phyloP scores from a whole-genome alignment of 2,797 vertebrate species.

The Myiotriccus ornatus region DNA sequence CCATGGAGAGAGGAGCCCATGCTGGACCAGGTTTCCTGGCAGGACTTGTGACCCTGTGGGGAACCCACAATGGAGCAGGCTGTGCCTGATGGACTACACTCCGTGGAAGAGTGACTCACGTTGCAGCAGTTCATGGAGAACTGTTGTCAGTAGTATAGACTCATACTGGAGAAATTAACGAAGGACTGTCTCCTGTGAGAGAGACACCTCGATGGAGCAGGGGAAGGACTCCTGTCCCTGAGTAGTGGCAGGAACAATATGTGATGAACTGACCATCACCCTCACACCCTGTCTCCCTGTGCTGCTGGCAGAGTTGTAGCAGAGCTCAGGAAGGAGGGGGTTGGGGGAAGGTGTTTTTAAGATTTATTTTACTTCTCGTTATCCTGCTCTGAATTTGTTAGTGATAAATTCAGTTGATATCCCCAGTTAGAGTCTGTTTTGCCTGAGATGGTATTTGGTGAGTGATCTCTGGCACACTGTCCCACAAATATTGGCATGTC shows the following conservation, averaged over 20 bases:
- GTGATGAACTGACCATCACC: too few relatives aligned
- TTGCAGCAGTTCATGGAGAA: too few relatives aligned
- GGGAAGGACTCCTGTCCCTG: not conserved
- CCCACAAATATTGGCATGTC: not conserved
- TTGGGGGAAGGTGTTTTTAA: not conserved
- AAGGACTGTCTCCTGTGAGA: not conserved
- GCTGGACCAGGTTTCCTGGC: not conserved
- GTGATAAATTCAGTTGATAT: not conserved
- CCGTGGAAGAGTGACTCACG: not conserved
- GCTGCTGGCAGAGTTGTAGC: not conserved
- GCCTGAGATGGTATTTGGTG: not conserved
- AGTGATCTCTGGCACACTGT: not conserved
- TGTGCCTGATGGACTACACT: not conserved
- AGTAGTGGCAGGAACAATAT: not conserved
- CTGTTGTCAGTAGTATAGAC: not conserved
- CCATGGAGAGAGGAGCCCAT: not conserved
- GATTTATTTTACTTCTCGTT: not conserved
- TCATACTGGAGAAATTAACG: not conserved
- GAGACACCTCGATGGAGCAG: fast-evolving
- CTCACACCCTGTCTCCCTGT: not conserved
- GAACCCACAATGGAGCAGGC: not conserved
- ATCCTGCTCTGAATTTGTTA: not conserved
- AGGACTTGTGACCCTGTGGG: not conserved
- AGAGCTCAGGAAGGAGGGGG: not conserved
- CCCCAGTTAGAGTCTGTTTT: not conserved